Conservation (phyloP, 2,113 vertebrate species). For the Channa argus region DNA sequence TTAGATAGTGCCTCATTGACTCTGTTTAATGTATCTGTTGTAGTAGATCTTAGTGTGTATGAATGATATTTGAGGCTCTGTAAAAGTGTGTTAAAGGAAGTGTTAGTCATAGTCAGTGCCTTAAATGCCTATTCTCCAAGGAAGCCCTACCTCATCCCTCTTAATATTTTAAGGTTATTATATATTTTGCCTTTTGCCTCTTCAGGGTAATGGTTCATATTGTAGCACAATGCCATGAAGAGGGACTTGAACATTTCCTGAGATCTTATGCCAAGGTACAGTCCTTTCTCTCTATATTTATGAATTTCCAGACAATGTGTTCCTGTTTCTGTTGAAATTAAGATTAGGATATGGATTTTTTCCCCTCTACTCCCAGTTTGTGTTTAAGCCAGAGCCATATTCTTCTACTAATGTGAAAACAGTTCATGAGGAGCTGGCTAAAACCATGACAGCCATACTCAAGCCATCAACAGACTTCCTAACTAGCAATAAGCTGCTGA, state of each 20-base stretch:
- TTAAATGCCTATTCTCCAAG: not conserved
- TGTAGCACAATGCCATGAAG: conserved; percentile 98
- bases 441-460: conserved; percentile 96
- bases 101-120: conserved; percentile 7
- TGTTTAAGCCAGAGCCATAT: conserved; percentile 91
- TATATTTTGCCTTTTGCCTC: not conserved
- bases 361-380: conserved; percentile 83
- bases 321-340: not conserved
- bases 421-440: conserved; percentile 94
- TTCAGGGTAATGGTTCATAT: conserved; percentile 97
- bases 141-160: not conserved
- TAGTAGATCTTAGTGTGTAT: not conserved
- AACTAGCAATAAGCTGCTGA: conserved; percentile 97
- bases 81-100: conserved; percentile 28
- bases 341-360: not conserved
- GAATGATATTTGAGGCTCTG: conserved; percentile 38
- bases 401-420: conserved; percentile 88
- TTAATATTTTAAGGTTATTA: not conserved
- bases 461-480: conserved; percentile 97
- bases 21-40: conserved; percentile 10
- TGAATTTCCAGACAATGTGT: not conserved
- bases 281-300: not conserved
- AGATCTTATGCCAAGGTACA: conserved; percentile 95
- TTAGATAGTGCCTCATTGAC: conserved; percentile 17
- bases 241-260: conserved; percentile 95